Percentiles rank a stretch among this genome's conserved stretches.
These are phyloP conservation scores for Synanthedon myopaeformis DNA, from an alignment of 2,888 invertebrate genomes.

Conservation along the genomic window DNA sequence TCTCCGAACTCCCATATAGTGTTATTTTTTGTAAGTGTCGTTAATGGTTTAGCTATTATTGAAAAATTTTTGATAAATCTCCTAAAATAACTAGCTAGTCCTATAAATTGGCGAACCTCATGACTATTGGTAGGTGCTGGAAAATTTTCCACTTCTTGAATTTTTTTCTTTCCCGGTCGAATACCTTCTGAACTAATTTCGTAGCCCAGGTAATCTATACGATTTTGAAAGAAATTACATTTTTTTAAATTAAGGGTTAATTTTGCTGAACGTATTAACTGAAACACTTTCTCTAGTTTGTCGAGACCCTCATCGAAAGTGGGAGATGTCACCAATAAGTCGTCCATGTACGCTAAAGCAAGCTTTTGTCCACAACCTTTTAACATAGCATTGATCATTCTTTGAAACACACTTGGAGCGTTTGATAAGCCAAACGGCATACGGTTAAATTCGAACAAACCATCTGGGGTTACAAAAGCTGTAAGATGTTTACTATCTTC, in stretches of 20 bases:
- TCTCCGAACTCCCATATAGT: constrained; percentile 10
- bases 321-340: neutral
- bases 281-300: neutral
- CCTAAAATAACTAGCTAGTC: constrained; percentile 4
- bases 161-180: constrained; percentile 8
- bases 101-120: constrained; percentile 10
- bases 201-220: constrained; percentile 5
- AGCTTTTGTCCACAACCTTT: neutral
- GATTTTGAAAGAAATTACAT: constrained; percentile 6
- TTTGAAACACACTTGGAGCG: constrained; percentile 15
- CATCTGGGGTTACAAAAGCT: constrained; percentile 17
- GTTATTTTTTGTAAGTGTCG: constrained; percentile 5
- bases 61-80: constrained; percentile 4
- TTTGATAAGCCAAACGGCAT: constrained; percentile 18
- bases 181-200: constrained; percentile 10
- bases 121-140: constrained; percentile 7
- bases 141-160: constrained; percentile 8
- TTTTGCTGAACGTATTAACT: neutral
- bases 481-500: constrained; percentile 10
- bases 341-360: constrained; percentile 9
- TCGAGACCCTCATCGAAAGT: neutral
- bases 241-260: constrained; percentile 3
- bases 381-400: constrained; percentile 14
- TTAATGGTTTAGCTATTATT: constrained; percentile 6
- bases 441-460: constrained; percentile 11